Base-by-base conservation (phyloP, 1,140 invertebrate species). In the Eupristina koningsbergeri region DNA sequence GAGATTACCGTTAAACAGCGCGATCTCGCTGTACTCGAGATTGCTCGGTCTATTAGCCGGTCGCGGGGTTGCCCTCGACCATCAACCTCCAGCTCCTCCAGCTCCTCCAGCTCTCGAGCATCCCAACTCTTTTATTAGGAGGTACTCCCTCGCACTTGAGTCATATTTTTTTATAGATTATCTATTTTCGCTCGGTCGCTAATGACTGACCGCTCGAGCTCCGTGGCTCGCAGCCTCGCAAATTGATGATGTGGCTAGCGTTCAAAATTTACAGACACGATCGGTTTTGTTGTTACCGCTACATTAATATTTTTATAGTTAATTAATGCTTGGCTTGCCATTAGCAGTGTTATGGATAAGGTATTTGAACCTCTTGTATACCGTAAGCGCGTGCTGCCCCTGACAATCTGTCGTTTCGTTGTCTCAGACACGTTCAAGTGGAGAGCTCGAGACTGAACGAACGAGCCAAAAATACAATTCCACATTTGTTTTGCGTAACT, bases 11-110 rank as follows among this genome's bases (percentile, higher is more conserved):
- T 63, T 83, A 83, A 71, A 61, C 74, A 76, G 47, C 50, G 75
- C 64, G 36, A 73, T 78, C 34, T 76, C 61, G 76, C 69, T 53
- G 22, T 47, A 58, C 80, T 74, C 69, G 71, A 50, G 73, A 82
- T 82, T 82, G 76, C 34, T n/a, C 73, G 73, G 80, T 82, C 80
- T 76, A 76, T 82, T 82, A 82, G 80, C 31, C 50, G 64, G 64
- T 31, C 31, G 31, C 64, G 31, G 31, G 15, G 29, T 15, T 67
- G 29, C 13, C 64, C 53, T 58, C 53, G 26, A 58, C 53, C 64
- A 34, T 67, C 50, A 77, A 77, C 63, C 58, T 79, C 45, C 17
- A 50, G 29, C 61, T 76, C n/a, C 58, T 79, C 45, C 17, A 50
- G 29, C 61, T 76, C n/a, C n/a, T n/a, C n/a, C n/a, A 58, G 64